A percentile compares a stretch with the other conserved stretches of the same genome.
Conservation (phyloP, 2,888 invertebrate genomes). For the Brenthis daphne region DNA sequence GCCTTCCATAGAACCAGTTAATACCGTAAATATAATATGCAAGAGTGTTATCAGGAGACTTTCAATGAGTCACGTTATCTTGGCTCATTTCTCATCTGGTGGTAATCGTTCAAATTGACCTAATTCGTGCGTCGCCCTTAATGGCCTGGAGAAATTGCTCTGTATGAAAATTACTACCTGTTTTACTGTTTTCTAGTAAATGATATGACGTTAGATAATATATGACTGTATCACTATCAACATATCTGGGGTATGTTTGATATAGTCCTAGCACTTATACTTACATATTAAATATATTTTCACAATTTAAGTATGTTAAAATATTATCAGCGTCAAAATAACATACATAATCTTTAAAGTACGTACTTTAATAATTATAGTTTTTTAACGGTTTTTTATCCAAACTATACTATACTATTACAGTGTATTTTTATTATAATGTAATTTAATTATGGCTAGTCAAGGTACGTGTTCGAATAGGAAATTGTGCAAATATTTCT, state of each 20-base stretch:
- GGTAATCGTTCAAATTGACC: constrained; percentile 23
- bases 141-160: constrained; percentile 17
- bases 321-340: background rate
- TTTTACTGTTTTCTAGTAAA: constrained; percentile 6
- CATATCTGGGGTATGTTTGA: constrained; percentile 9
- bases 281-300: too few species aligned
- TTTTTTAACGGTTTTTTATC: too few species aligned
- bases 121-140: constrained; percentile 26
- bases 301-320: background rate
- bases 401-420: too few species aligned
- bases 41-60: constrained; percentile 8
- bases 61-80: constrained; percentile 15
- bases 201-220: background rate
- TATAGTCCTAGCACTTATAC: too few species aligned
- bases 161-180: constrained; percentile 11
- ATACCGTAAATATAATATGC: constrained; percentile 5
- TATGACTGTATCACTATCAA: background rate
- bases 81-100: constrained; percentile 9
- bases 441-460: too few species aligned
- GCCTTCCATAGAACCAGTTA: background rate
- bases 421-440: too few species aligned
- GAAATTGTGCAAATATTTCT: too few species aligned
- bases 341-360: too few species aligned
- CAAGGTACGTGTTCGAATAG: too few species aligned
- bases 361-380: too few species aligned